Evolutionary conservation across 2,113 vertebrate genomes (phyloP).

Genomic region (Albula glossodonta): DNA sequence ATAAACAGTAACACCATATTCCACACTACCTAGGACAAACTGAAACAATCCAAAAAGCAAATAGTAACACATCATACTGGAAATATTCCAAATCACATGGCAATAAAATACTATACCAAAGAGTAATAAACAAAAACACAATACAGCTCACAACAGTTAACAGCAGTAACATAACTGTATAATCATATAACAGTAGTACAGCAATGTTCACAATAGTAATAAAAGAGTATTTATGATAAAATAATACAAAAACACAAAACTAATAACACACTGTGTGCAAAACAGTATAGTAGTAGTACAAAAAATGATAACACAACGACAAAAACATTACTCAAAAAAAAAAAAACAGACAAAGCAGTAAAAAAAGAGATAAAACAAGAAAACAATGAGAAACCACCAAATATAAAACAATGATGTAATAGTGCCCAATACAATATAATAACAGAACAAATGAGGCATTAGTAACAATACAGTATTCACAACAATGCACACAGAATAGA

Average conservation of each 20-base stretch:
- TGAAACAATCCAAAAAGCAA: background rate
- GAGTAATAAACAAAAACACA: background rate
- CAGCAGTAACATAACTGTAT: background rate
- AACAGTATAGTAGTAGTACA: too few species aligned
- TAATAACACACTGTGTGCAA: too few species aligned
- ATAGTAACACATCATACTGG: background rate
- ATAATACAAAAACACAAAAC: too few species aligned
- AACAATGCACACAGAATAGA: background rate
- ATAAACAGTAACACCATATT: conserved; percentile 31
- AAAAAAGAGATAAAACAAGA: background rate
- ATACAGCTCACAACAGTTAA: background rate
- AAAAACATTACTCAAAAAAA: background rate
- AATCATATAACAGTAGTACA: too few species aligned
- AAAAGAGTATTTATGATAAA: too few species aligned
- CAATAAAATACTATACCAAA: background rate
- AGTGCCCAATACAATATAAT: background rate
- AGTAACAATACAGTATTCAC: background rate
- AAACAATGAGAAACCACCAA: background rate
- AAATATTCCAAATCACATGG: background rate
- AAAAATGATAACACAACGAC: background rate
- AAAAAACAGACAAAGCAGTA: background rate
- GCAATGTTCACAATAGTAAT: too few species aligned
- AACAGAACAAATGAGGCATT: background rate
- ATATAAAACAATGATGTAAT: too few species aligned
- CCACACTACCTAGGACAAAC: background rate